Percentiles rank a stretch among this genome's conserved stretches.
These are phyloP conservation scores for Salvelinus fontinalis DNA, from an alignment of 2,113 vertebrate genomes.

Conservation along the genomic window DNA sequence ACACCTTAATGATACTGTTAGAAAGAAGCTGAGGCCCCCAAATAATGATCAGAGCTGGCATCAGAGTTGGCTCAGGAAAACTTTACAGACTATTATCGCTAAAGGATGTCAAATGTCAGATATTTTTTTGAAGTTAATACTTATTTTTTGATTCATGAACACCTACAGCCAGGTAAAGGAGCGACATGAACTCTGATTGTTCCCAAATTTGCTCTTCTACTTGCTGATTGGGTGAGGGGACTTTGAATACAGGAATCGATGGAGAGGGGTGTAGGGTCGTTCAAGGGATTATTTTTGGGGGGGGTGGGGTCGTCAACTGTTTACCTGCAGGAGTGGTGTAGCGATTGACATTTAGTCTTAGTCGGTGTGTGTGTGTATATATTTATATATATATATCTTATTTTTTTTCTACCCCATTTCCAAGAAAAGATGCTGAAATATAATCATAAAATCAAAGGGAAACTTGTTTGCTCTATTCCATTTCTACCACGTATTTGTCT, in stretches of 20 bases:
- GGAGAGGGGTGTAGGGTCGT: conserved; percentile 43
- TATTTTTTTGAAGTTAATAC: conserved; percentile 32
- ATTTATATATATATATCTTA: conserved; percentile 54
- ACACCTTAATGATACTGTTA: conserved; percentile 29
- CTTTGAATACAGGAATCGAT: conserved; percentile 55
- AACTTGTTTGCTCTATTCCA: conserved; percentile 46
- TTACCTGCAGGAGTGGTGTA: conserved; percentile 65
- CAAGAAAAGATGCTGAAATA: conserved; percentile 80
- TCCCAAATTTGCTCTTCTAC: conserved; percentile 7
- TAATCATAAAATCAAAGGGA: conserved; percentile 71
- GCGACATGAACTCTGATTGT: conserved; percentile 16
- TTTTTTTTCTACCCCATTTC: conserved; percentile 69
- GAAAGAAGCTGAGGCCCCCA: not conserved
- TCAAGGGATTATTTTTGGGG: not conserved
- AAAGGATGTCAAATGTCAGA: too few species aligned
- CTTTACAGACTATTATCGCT: conserved; percentile 20
- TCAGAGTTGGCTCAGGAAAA: not conserved
- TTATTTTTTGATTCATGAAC: conserved; percentile 38
- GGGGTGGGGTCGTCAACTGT: conserved; percentile 48
- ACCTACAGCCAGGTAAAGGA: conserved; percentile 35
- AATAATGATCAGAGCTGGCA: conserved; percentile 21
- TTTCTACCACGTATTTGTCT: too few species aligned
- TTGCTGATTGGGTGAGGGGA: conserved; percentile 9
- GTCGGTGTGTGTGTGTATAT: not conserved
- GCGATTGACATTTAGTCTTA: conserved; percentile 62